phyloP scores from a whole-genome alignment of 2,888 invertebrate species.

The Polydrusus cervinus region DNA sequence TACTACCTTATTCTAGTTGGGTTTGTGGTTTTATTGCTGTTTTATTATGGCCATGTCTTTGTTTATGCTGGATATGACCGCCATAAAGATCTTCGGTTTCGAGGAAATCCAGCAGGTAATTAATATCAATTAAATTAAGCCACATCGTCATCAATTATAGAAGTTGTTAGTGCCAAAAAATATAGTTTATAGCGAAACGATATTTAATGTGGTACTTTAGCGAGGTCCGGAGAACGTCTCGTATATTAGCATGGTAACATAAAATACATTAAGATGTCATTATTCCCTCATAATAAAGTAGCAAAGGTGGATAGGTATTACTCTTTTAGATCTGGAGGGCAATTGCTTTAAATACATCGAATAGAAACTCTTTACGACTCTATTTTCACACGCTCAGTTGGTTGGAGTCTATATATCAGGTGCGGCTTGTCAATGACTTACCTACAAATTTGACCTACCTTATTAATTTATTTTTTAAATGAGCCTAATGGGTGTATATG shows the following conservation, averaged over 20 bases:
- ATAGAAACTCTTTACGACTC: too few relatives aligned
- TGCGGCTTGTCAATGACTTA: too few relatives aligned
- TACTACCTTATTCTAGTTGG: constrained; percentile 47
- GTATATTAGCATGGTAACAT: constrained; percentile 8
- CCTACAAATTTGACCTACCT: too few relatives aligned
- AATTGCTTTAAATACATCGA: neutral
- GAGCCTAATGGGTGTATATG: too few relatives aligned
- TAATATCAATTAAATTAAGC: constrained; percentile 61
- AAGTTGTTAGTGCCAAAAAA: constrained; percentile 33
- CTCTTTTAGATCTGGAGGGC: too few relatives aligned
- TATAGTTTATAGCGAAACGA: constrained; percentile 24
- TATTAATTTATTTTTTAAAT: too few relatives aligned
- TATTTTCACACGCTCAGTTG: too few relatives aligned
- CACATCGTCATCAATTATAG: constrained; percentile 32
- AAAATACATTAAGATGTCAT: constrained; percentile 6
- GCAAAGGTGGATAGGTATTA: neutral
- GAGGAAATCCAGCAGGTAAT: constrained; percentile 58
- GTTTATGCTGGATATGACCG: constrained; percentile 45
- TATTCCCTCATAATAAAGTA: neutral
- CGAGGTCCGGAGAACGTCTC: neutral
- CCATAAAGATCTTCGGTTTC: constrained; percentile 60
- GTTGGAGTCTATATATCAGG: too few relatives aligned
- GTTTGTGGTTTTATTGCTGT: constrained; percentile 50
- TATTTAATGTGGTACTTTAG: constrained; percentile 24
- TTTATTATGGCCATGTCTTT: constrained; percentile 50